A percentile compares a stretch with the other conserved stretches of the same genome.
These are phyloP conservation scores for Zosterops pallidus DNA, from an alignment of 2,113 vertebrate genomes.

Conservation along the genomic window DNA sequence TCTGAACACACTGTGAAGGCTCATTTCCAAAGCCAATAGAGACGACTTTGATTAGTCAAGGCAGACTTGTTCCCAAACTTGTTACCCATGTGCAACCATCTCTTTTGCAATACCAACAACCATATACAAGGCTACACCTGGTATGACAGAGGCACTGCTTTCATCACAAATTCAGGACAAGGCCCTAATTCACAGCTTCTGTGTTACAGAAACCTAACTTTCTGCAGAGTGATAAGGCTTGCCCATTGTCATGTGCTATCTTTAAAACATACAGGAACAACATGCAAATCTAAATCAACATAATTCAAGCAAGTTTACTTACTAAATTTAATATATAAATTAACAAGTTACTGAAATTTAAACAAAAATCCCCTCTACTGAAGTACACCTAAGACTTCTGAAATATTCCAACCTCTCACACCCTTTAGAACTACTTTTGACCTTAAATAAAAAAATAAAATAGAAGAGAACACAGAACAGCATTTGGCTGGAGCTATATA, in stretches of 20 bases:
- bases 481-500: background rate
- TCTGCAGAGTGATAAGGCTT: background rate
- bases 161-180: background rate
- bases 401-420: background rate
- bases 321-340: background rate
- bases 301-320: background rate
- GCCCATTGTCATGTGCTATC: rapidly evolving
- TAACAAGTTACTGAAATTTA: background rate
- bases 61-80: background rate
- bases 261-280: background rate
- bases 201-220: background rate
- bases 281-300: background rate
- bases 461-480: background rate
- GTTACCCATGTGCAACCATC: background rate
- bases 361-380: background rate
- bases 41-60: background rate
- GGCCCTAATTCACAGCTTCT: background rate
- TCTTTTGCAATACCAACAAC: background rate
- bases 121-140: background rate
- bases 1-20: background rate
- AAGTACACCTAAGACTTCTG: background rate
- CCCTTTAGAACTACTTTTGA: background rate
- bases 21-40: background rate
- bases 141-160: background rate
- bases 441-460: background rate